Evolutionary conservation across 2,888 invertebrate genomes (phyloP).

Genomic region (Zaprionus lineosus): DNA sequence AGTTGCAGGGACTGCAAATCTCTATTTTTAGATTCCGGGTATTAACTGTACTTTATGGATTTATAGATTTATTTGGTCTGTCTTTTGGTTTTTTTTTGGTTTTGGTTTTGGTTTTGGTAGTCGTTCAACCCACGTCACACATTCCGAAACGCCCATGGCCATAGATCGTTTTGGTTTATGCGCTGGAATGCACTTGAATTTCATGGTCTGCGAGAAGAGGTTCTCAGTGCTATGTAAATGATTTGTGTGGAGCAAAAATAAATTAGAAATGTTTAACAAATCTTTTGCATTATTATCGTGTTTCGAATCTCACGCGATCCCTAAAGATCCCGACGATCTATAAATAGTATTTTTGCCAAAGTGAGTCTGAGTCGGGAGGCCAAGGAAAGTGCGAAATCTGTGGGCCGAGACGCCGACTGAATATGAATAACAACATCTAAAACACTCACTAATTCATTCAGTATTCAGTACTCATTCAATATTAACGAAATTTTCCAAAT

Average conservation of each 20-base stretch:
- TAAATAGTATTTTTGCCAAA: conserved; percentile 33
- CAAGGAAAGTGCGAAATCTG: conserved; percentile 66
- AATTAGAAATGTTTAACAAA: conserved; percentile 37
- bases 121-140: conserved; percentile 2
- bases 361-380: too few species aligned
- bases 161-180: conserved; percentile 43
- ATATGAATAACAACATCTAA: conserved; percentile 48
- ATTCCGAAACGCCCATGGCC: conserved; percentile 42
- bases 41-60: not conserved
- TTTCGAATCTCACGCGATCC: too few species aligned
- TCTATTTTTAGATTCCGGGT: too few species aligned
- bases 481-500: too few species aligned
- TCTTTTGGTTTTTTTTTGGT: too few species aligned
- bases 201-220: conserved; percentile 42
- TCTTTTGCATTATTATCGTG: conserved; percentile 46
- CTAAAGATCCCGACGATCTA: too few species aligned
- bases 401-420: conserved; percentile 47
- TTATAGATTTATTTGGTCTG: not conserved
- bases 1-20: too few species aligned
- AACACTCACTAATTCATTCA: too few species aligned
- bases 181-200: conserved; percentile 44
- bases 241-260: conserved; percentile 19
- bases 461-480: too few species aligned
- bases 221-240: conserved; percentile 41
- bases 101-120: conserved; percentile 40